phyloP scores from a whole-genome alignment of 2,113 vertebrate genomes.

The Eulacestoma nigropectus region DNA sequence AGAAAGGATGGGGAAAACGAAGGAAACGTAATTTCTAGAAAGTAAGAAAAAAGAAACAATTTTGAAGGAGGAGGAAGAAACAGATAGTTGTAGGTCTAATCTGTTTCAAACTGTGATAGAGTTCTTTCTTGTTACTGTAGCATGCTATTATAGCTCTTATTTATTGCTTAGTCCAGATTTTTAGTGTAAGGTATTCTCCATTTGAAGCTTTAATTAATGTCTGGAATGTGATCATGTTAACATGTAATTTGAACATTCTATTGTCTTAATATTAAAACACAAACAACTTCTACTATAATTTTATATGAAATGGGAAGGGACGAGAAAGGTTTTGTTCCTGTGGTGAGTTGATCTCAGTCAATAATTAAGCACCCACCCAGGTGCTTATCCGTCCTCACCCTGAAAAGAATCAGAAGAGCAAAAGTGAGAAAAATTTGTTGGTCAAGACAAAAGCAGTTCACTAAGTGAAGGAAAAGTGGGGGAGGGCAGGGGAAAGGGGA shows the following conservation, averaged over 20 bases:
- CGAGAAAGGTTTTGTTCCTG: not conserved
- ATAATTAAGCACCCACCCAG: not conserved
- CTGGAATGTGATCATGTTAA: not conserved
- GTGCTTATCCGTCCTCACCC: fast-evolving
- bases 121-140: not conserved
- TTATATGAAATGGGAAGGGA: not conserved
- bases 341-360: not conserved
- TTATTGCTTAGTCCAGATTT: not conserved
- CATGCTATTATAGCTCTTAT: not conserved
- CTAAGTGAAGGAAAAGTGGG: not conserved
- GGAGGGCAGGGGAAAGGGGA: fast-evolving
- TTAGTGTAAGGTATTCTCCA: not conserved
- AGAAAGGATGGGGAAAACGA: not conserved
- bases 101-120: not conserved
- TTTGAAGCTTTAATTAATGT: not conserved
- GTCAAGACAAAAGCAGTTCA: not conserved
- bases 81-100: not conserved
- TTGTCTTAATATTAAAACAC: not conserved
- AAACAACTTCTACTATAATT: not conserved
- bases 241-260: not conserved
- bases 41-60: fast-evolving
- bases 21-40: not conserved
- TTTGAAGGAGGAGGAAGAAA: not conserved
- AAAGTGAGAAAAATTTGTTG: not conserved
- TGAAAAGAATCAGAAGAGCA: not conserved